Conservation (phyloP, 2,113 vertebrate genomes). For the Benitochromis conjunctus region DNA sequence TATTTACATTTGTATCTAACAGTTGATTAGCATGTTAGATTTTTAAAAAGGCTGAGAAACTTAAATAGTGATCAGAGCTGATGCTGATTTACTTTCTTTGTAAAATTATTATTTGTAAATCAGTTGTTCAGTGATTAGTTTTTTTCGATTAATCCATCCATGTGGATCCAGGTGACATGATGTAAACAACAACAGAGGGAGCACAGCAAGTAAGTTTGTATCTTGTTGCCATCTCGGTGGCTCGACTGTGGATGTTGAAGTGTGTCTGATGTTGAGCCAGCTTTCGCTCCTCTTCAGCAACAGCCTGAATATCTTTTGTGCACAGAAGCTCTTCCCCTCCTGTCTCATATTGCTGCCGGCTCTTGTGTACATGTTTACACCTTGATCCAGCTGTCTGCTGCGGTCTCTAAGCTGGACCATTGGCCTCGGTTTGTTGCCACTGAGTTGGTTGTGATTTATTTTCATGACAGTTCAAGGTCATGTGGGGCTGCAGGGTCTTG, state of each 20-base stretch:
- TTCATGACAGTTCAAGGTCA: constrained; percentile 9
- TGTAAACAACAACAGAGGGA: background rate
- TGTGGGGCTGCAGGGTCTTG: background rate
- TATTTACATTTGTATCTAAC: background rate
- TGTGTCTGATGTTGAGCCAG: background rate
- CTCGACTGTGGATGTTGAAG: background rate
- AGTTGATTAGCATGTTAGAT: background rate
- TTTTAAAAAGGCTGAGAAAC: background rate
- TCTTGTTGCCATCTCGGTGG: background rate
- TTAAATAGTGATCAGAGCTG: background rate
- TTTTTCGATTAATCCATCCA: background rate
- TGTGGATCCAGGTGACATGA: accelerated
- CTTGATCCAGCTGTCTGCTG: constrained; percentile 7
- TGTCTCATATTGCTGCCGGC: background rate
- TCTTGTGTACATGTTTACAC: background rate
- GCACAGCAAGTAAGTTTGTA: background rate
- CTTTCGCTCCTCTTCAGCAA: background rate
- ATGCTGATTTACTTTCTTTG: background rate
- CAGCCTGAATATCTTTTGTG: background rate
- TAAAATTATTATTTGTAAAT: background rate
- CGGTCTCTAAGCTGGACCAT: background rate
- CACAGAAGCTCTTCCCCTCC: background rate
- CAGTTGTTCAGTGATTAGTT: background rate
- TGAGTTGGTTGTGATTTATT: background rate
- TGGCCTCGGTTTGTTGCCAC: background rate